These are phyloP conservation scores for Gila orcuttii DNA, from an alignment of 2,113 vertebrate genomes.

Conservation along the genomic window DNA sequence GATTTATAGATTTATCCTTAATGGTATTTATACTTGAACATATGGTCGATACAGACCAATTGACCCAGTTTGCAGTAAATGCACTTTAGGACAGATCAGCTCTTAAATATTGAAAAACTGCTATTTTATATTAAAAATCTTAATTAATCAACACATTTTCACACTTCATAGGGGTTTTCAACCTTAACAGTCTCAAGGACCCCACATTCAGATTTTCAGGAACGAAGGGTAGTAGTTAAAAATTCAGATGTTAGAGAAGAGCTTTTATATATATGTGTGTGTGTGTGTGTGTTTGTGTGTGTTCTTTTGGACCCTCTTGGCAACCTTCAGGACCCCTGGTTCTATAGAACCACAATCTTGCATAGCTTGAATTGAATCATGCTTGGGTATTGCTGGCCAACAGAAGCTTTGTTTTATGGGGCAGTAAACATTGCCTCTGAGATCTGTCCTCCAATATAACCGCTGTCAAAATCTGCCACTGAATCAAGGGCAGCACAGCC, in stretches of 20 bases:
- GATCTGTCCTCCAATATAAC: conserved; percentile 62
- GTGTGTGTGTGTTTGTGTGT: neutral
- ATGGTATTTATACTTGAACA: neutral
- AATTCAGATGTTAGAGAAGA: neutral
- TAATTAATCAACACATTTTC: neutral
- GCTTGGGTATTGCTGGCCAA: conserved; percentile 46
- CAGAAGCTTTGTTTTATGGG: conserved; percentile 63
- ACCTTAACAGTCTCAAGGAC: neutral
- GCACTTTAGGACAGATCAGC: neutral
- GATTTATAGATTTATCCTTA: neutral
- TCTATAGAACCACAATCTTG: neutral
- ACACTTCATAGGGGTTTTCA: neutral
- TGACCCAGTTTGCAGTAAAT: conserved; percentile 33
- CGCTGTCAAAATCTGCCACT: conserved; percentile 64
- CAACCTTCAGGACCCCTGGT: neutral
- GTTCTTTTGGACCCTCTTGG: neutral
- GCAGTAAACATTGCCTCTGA: conserved; percentile 69
- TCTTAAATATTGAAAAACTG: neutral
- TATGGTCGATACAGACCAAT: neutral
- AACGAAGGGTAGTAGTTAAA: neutral
- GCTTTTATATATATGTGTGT: neutral
- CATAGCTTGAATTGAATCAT: conserved; percentile 28
- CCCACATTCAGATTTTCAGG: neutral
- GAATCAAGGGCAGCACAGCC: conserved; percentile 68
- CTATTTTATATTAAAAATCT: neutral